phyloP scores from a whole-genome alignment of 2,888 invertebrate species.

The Apodemia duryi region DNA sequence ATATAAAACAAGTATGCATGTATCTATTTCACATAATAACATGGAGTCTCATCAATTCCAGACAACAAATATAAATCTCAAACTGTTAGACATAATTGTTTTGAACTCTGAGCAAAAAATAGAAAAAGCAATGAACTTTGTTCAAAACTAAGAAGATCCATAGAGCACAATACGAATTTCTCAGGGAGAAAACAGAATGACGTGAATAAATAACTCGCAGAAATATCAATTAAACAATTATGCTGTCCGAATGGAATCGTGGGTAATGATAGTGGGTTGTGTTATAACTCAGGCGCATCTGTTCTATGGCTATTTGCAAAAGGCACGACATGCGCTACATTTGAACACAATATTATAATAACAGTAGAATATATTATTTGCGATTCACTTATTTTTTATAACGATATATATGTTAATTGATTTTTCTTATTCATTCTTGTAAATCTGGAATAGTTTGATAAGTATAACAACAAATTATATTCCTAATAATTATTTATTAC shows the following conservation, averaged over 20 bases:
- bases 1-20: no score
- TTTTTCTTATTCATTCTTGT: no score
- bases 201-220: slow-evolving; percentile 79
- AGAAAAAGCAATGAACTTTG: slow-evolving; percentile 13
- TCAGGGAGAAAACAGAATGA: slow-evolving; percentile 70
- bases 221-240: slow-evolving; percentile 82
- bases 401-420: no score
- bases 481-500: no score
- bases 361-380: slow-evolving; percentile 1
- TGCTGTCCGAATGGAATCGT: slow-evolving; percentile 80
- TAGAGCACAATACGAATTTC: slow-evolving; percentile 61
- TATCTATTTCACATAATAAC: no score
- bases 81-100: background rate
- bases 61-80: no score
- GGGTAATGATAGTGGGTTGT: slow-evolving; percentile 77
- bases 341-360: slow-evolving; percentile 6
- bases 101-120: background rate
- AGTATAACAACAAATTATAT: no score
- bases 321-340: slow-evolving; percentile 61
- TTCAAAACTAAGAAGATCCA: slow-evolving; percentile 35
- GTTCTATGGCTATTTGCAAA: slow-evolving; percentile 76
- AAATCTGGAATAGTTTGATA: no score
- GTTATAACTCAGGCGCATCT: slow-evolving; percentile 79
- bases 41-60: no score
- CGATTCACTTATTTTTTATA: no score